Conservation (phyloP, 1,140 invertebrate genomes). For the Aradophagus sp. region DNA sequence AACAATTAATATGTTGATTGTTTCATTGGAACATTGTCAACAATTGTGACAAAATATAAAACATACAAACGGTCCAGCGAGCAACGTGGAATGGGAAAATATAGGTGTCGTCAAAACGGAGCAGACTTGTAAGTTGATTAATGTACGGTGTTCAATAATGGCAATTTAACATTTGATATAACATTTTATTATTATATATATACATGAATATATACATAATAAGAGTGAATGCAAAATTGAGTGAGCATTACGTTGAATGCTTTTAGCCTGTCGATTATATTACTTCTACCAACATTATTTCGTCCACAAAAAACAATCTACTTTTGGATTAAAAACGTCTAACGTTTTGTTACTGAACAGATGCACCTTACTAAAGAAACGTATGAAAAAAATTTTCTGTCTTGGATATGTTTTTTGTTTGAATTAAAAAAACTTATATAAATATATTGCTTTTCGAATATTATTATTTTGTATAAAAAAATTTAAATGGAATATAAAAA, state of each 20-base stretch:
- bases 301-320: too few species aligned
- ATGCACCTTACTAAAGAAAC: too few species aligned
- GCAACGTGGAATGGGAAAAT: conserved; percentile 14
- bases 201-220: conserved; percentile 60
- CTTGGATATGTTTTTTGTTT: too few species aligned
- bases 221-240: conserved; percentile 50
- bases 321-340: too few species aligned
- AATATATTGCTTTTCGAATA: too few species aligned
- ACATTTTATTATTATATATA: conserved; percentile 57
- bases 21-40: background rate
- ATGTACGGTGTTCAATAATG: conserved; percentile 71
- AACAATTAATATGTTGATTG: background rate
- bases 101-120: conserved; percentile 68
- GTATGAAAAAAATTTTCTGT: too few species aligned
- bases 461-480: too few species aligned
- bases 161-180: conserved; percentile 68
- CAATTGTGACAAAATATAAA: background rate
- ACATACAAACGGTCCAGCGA: background rate
- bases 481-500: too few species aligned
- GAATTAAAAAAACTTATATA: too few species aligned
- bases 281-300: conserved; percentile 10
- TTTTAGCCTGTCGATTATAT: conserved; percentile 10
- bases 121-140: conserved; percentile 64
- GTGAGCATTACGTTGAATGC: conserved; percentile 28
- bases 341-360: too few species aligned